Evolutionary conservation across 2,888 invertebrate genomes (phyloP).

Genomic region (Rosalia funebris): DNA sequence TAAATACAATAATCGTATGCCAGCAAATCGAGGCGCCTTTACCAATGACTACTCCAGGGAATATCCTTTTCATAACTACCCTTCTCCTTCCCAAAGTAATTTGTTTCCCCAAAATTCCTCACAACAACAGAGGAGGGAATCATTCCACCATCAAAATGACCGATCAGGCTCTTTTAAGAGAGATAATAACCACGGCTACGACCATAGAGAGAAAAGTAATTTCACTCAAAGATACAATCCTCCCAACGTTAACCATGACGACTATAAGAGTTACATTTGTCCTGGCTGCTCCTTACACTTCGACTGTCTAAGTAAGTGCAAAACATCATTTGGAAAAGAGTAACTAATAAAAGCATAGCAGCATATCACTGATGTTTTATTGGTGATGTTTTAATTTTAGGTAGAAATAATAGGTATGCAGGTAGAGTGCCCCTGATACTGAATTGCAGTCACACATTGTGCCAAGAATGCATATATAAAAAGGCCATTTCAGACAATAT

Average conservation of each 20-base stretch:
- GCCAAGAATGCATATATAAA: conserved; percentile 71
- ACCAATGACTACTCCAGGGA: neutral
- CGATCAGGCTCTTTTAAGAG: neutral
- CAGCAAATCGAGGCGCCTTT: neutral
- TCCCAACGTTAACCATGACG: neutral
- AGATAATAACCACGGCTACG: neutral
- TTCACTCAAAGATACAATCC: neutral
- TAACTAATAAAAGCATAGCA: too few relatives aligned
- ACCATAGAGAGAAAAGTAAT: neutral
- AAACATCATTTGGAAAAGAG: too few relatives aligned
- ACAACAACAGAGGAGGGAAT: neutral
- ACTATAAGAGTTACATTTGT: conserved; percentile 30
- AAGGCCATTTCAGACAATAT: conserved; percentile 53
- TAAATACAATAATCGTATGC: neutral
- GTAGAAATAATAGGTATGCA: conserved; percentile 33
- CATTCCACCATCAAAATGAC: neutral
- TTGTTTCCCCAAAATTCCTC: neutral
- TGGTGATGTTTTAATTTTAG: conserved; percentile 46
- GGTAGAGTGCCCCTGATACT: conserved; percentile 69
- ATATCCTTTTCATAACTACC: neutral
- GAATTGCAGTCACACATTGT: conserved; percentile 75
- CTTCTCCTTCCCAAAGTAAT: neutral
- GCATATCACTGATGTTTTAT: too few relatives aligned
- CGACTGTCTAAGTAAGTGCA: conserved; percentile 35
- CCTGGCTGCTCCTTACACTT: conserved; percentile 34